Percentiles rank a stretch among this genome's conserved stretches.
These are phyloP conservation scores for Rhagophthalmus giganteus DNA, from an alignment of 2,888 invertebrate species.

Conservation along the genomic window DNA sequence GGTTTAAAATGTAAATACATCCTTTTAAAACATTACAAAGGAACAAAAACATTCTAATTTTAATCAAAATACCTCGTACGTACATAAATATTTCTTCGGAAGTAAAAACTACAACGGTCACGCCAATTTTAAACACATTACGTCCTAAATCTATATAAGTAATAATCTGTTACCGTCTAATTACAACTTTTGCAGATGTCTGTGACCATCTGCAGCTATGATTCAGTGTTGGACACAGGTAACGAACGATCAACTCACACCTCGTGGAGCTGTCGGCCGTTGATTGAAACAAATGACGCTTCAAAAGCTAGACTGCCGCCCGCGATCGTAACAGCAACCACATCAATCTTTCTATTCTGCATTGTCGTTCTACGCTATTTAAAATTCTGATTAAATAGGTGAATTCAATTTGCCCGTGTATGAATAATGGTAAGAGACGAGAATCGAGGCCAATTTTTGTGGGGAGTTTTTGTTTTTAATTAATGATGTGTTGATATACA, in stretches of 20 bases:
- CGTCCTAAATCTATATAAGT: no score
- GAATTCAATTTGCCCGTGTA: not conserved
- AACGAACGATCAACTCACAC: conserved; percentile 22
- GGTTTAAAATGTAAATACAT: not conserved
- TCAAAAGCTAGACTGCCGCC: conserved; percentile 13
- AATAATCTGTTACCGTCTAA: conserved; percentile 7
- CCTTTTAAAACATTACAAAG: no score
- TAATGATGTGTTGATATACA: not conserved
- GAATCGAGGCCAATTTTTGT: not conserved
- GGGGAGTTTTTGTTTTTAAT: not conserved
- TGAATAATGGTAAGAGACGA: not conserved
- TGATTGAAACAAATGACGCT: conserved; percentile 39
- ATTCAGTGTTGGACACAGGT: conserved; percentile 22
- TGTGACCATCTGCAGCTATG: conserved; percentile 24
- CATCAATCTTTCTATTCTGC: conserved; percentile 19
- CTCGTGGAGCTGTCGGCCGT: conserved; percentile 33
- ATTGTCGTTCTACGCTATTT: conserved; percentile 5
- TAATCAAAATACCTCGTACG: no score
- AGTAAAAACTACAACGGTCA: no score
- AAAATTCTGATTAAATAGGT: conserved; percentile 1
- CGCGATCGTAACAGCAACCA: conserved; percentile 7
- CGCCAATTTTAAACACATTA: no score
- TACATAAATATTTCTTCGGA: no score
- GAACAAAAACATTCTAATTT: no score
- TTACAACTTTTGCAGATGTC: conserved; percentile 21